Evolutionary conservation across 2,113 vertebrate species (phyloP).

Genomic region (Syngnathus floridae): DNA sequence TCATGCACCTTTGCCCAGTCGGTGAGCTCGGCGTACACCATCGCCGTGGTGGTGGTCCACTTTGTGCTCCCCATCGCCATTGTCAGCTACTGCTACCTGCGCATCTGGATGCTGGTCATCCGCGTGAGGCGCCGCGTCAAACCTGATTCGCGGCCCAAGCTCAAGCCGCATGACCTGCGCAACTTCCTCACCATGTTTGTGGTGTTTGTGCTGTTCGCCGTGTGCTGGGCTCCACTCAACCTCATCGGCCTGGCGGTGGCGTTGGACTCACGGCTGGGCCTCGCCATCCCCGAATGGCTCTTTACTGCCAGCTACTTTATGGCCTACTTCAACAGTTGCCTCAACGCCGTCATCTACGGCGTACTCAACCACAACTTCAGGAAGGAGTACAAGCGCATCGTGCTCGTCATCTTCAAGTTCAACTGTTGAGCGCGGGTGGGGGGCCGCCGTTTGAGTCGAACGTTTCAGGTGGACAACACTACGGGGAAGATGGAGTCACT

Average conservation of each 20-base stretch:
- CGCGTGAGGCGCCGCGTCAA: constrained; percentile 70
- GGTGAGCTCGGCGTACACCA: constrained; percentile 75
- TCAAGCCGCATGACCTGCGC: constrained; percentile 74
- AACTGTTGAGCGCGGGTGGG: constrained; percentile 53
- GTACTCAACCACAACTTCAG: constrained; percentile 78
- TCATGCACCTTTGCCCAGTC: constrained; percentile 81
- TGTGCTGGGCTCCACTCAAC: constrained; percentile 80
- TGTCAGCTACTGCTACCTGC: constrained; percentile 78
- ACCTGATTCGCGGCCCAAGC: constrained; percentile 66
- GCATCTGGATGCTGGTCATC: constrained; percentile 77
- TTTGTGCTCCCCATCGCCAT: constrained; percentile 76
- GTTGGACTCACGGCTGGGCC: constrained; percentile 61
- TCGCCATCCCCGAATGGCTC: constrained; percentile 74
- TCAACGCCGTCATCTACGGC: constrained; percentile 78
- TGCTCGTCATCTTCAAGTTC: constrained; percentile 69
- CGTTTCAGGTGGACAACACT: neutral
- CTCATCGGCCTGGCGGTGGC: constrained; percentile 77
- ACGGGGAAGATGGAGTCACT: neutral
- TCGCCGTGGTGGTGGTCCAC: constrained; percentile 74
- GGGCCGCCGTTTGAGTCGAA: neutral
- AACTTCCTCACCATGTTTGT: constrained; percentile 82
- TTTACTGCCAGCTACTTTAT: constrained; percentile 80
- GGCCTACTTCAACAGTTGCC: constrained; percentile 82
- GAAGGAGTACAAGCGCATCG: constrained; percentile 78
- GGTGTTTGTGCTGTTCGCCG: constrained; percentile 78